A percentile compares a stretch with the other conserved stretches of the same genome.
Evolutionary conservation across 2,888 invertebrate species (phyloP).

Genomic region (Hemistola chrysoprasaria): DNA sequence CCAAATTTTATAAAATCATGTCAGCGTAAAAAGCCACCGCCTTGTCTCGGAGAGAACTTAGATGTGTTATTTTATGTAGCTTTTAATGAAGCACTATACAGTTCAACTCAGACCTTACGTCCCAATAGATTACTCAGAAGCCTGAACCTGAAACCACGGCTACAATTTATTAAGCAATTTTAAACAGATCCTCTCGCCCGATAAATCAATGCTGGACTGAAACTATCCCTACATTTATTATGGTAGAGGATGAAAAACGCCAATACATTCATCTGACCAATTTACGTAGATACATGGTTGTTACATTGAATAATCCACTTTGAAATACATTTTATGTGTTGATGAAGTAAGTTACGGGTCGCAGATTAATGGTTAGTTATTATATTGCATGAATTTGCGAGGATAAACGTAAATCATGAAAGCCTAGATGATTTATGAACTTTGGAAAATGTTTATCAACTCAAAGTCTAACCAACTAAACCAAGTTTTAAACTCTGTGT

Average conservation of each 20-base stretch:
- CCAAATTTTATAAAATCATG: too few relatives aligned
- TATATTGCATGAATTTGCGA: too few relatives aligned
- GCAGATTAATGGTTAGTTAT: slow-evolving; percentile 2
- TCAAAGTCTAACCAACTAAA: too few relatives aligned
- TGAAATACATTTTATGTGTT: slow-evolving; percentile 12
- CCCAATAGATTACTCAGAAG: slow-evolving; percentile 8
- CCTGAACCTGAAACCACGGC: slow-evolving; percentile 21
- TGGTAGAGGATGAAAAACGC: slow-evolving; percentile 53
- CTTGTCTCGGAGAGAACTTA: too few relatives aligned
- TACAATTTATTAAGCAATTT: slow-evolving; percentile 48
- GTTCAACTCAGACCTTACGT: too few relatives aligned
- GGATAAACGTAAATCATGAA: too few relatives aligned
- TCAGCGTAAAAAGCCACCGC: too few relatives aligned
- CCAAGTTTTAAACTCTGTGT: too few relatives aligned
- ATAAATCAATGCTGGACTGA: slow-evolving; percentile 58
- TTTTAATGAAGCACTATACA: too few relatives aligned
- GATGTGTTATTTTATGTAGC: too few relatives aligned
- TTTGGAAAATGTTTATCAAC: too few relatives aligned
- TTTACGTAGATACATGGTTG: slow-evolving; percentile 23
- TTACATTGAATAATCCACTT: slow-evolving; percentile 17
- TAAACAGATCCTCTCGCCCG: slow-evolving; percentile 41
- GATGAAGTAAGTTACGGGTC: not conserved
- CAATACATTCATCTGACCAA: slow-evolving; percentile 37
- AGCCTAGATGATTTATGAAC: too few relatives aligned
- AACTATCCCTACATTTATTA: slow-evolving; percentile 59